These are phyloP conservation scores for Monomorium pharaonis DNA, from an alignment of 1,140 invertebrate genomes.

Conservation along the genomic window DNA sequence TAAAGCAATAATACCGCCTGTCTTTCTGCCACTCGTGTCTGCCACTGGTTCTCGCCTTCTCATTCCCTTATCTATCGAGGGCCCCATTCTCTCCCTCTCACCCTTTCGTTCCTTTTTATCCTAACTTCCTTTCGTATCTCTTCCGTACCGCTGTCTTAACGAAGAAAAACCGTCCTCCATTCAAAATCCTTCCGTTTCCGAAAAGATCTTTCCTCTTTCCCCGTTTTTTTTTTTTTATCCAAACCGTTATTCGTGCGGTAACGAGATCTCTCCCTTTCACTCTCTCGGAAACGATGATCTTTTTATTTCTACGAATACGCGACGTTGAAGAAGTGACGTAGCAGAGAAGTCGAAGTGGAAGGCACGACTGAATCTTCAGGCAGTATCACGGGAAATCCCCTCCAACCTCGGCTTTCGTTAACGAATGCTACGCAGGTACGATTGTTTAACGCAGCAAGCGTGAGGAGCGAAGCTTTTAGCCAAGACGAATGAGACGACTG, in stretches of 20 bases:
- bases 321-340: neutral
- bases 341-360: constrained; percentile 50
- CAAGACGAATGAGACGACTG: constrained; percentile 77
- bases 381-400: constrained; percentile 14
- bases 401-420: constrained; percentile 62
- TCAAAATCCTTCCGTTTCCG: constrained; percentile 41
- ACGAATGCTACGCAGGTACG: constrained; percentile 77
- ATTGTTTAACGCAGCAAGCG: constrained; percentile 77
- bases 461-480: constrained; percentile 77
- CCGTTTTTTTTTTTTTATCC: neutral
- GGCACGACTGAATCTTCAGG: constrained; percentile 63
- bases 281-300: constrained; percentile 29
- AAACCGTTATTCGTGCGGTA: constrained; percentile 7
- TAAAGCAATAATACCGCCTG: constrained; percentile 77
- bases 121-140: constrained; percentile 8
- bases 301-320: constrained; percentile 10
- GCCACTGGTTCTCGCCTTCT: neutral
- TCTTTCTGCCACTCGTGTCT: constrained; percentile 63
- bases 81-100: neutral
- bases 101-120: constrained; percentile 14
- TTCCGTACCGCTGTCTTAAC: constrained; percentile 52
- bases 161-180: constrained; percentile 34
- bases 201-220: constrained; percentile 13
- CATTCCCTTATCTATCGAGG: neutral
- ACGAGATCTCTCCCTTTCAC: neutral